Percentiles rank a stretch among this genome's conserved stretches.
Evolutionary conservation across 2,797 vertebrate genomes (phyloP).

Genomic region (Sarcoramphus papa): DNA sequence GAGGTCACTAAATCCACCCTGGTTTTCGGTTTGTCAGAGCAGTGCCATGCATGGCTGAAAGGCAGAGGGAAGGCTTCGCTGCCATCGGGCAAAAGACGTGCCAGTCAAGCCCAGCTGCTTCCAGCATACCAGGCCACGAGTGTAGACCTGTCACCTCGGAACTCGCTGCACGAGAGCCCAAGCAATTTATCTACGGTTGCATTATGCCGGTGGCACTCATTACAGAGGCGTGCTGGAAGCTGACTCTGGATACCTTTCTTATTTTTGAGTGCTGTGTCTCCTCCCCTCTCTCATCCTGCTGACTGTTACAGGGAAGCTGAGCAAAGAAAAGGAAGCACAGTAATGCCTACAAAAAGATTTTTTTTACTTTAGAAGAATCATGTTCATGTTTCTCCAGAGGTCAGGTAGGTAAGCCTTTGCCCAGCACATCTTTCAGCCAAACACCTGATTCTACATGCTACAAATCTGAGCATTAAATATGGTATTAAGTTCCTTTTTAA

Average conservation of each 20-base stretch:
- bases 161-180: neutral
- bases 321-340: neutral
- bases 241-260: neutral
- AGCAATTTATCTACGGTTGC: no score
- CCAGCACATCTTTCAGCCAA: neutral
- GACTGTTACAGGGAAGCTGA: neutral
- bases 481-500: neutral
- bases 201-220: accelerated
- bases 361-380: no score
- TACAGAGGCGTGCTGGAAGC: neutral
- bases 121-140: neutral
- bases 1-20: neutral
- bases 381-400: neutral
- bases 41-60: neutral
- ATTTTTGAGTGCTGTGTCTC: neutral
- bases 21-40: neutral
- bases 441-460: neutral
- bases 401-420: neutral
- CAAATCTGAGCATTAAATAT: accelerated
- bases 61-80: neutral
- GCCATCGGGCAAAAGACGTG: no score
- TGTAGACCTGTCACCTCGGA: neutral
- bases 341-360: neutral
- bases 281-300: neutral
- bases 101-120: neutral